Evolutionary conservation across 2,797 vertebrate genomes (phyloP), one percentile per base, ranked within the genome.

Genomic region (Lepidocolaptes lacrymiger): DNA sequence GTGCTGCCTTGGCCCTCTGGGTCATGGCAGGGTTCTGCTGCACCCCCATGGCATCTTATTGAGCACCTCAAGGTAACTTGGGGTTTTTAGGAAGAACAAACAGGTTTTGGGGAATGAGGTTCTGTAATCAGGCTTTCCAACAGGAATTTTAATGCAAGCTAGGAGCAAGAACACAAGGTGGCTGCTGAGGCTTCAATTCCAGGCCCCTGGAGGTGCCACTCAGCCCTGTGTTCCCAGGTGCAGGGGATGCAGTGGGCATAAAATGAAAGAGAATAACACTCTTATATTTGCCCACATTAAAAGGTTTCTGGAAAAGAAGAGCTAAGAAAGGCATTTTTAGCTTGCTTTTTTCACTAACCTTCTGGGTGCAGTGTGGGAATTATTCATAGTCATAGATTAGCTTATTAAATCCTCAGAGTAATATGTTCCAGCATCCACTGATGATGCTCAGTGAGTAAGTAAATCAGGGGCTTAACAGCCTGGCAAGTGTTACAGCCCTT

Each of bases 401-500:
- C 4, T 82, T 37, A 28, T 15, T 41, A 34, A 76, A 36, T 34
- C 34, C 51, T 76, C 6, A 1, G 30, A 88, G 52, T 16, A 30
- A 5, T 8, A 2, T 15, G 13, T 76, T 48, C 18, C 6, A 37
- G 26, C 17, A 6, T 30, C 59, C 32, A 16, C 1, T 43, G 37
- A 2, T 27, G 68, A 30, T 27, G 62, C 43, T 88, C 49, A 71
- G 39, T 26, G 5, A 63, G 68, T 18, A 26, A 77, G 69, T 56
- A 52, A 85, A 88, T 59, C 27, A 36, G 64, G 36, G 74, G 48
- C 76, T 95, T 95, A 96, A 84, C 62, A 89, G 64, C 54, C 84
- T 90, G 76, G 74, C 69, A 88, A 77, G 20, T 4, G 18, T 43
- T 87, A 14, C 24, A 86, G 26, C 26, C 61, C 86, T 95, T 67